Evolutionary conservation across 2,797 vertebrate species (phyloP).

Genomic region (Oryzias dopingdopingensis): DNA sequence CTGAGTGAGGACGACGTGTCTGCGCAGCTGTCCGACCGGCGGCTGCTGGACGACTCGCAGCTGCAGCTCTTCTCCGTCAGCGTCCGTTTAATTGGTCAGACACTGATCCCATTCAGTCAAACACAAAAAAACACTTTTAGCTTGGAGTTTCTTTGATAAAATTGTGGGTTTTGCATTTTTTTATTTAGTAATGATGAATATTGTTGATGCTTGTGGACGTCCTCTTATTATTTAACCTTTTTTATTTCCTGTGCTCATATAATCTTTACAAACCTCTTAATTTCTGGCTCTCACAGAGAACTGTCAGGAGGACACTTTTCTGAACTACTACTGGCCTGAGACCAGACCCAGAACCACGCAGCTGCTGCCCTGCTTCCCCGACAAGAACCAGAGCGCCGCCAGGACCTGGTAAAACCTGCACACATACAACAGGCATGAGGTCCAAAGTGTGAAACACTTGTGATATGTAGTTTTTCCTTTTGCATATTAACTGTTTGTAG

Average conservation of each 20-base stretch:
- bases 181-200: too few relatives aligned
- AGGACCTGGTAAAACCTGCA: constrained; percentile 83
- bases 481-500: too few relatives aligned
- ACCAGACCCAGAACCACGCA: constrained; percentile 74
- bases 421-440: not conserved
- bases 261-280: not conserved
- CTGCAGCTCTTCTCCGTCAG: constrained; percentile 32
- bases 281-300: constrained; percentile 64
- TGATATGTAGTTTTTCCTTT: too few relatives aligned
- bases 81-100: constrained; percentile 79
- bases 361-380: constrained; percentile 79
- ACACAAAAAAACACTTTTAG: not conserved
- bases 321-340: constrained; percentile 83
- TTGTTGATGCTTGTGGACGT: too few relatives aligned
- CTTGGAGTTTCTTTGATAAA: too few relatives aligned
- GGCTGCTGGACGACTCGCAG: constrained; percentile 55
- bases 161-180: too few relatives aligned
- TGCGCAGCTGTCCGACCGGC: constrained; percentile 68
- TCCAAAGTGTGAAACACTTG: too few relatives aligned
- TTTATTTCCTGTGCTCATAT: not conserved
- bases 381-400: constrained; percentile 78
- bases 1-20: constrained; percentile 77
- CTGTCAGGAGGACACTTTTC: constrained; percentile 77
- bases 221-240: not conserved
- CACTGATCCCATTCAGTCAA: not conserved